These are phyloP conservation scores for Bombyx huttoni DNA, from an alignment of 2,888 invertebrate genomes.

Conservation along the genomic window DNA sequence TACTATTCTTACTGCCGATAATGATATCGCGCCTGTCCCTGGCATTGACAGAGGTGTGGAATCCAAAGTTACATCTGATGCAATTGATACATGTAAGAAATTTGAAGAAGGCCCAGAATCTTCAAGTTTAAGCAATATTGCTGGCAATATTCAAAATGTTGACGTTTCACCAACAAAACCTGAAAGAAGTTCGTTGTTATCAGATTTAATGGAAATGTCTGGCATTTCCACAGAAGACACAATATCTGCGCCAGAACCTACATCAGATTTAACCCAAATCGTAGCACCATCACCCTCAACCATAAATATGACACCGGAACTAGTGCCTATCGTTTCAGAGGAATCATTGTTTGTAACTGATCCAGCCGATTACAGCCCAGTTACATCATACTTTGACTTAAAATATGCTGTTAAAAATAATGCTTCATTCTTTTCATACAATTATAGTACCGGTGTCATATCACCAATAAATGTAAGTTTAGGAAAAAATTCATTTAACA, in stretches of 20 bases:
- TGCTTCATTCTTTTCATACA: conserved; percentile 43
- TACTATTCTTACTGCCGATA: too few species aligned
- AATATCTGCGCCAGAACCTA: conserved; percentile 7
- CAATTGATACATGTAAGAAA: too few species aligned
- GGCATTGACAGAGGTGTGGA: too few species aligned
- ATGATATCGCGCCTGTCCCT: too few species aligned
- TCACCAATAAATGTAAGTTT: conserved; percentile 43
- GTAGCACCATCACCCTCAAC: background rate
- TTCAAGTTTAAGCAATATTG: background rate
- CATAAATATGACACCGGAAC: background rate
- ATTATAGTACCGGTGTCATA: conserved; percentile 33
- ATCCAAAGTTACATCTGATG: too few species aligned
- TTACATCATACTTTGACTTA: conserved; percentile 38
- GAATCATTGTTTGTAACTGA: background rate
- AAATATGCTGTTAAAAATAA: conserved; percentile 36
- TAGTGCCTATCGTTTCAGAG: background rate
- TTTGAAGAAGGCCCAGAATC: background rate
- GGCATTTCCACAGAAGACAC: conserved; percentile 52
- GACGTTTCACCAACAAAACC: conserved; percentile 1
- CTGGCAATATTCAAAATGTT: conserved; percentile 1
- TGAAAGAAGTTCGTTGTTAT: conserved; percentile 41
- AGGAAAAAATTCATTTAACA: conserved; percentile 17
- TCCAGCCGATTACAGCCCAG: background rate
- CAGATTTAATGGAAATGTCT: conserved; percentile 64
- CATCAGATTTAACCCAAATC: conserved; percentile 2